phyloP scores from a whole-genome alignment of 2,888 invertebrate genomes.

The Agriopis aurantiaria region DNA sequence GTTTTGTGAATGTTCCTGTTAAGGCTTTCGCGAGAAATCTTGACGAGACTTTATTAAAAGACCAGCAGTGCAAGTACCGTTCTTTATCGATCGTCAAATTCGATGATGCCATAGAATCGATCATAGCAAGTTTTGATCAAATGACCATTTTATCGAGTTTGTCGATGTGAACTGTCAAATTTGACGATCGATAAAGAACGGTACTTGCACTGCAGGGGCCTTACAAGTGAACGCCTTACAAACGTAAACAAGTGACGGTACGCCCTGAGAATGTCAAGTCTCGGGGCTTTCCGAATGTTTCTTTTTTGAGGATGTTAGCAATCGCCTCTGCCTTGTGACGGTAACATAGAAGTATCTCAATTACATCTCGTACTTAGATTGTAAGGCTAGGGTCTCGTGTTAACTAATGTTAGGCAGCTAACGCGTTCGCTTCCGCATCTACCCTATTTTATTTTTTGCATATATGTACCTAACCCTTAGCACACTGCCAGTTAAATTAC shows the following conservation, averaged over 20 bases:
- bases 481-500: conserved; percentile 63
- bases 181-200: no score
- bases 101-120: no score
- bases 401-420: conserved; percentile 82
- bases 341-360: conserved; percentile 47
- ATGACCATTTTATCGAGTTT: no score
- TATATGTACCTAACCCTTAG: conserved; percentile 13
- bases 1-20: not conserved
- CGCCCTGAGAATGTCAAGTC: not conserved
- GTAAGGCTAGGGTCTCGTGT: conserved; percentile 82
- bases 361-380: conserved; percentile 74
- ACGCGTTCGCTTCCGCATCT: conserved; percentile 77
- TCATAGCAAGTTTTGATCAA: no score
- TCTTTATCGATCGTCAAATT: no score
- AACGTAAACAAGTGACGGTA: not conserved
- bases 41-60: not conserved
- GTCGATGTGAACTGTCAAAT: no score
- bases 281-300: not conserved
- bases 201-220: no score
- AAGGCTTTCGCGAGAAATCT: not conserved
- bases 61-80: no score
- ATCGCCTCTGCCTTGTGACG: conserved; percentile 24
- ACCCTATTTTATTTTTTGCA: conserved; percentile 39
- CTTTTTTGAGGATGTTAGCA: not conserved
- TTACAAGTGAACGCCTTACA: no score